A percentile compares a stretch with the other conserved stretches of the same genome.
Conservation (phyloP, 2,888 invertebrate species). For the Vannuccia rotundouncinata region DNA sequence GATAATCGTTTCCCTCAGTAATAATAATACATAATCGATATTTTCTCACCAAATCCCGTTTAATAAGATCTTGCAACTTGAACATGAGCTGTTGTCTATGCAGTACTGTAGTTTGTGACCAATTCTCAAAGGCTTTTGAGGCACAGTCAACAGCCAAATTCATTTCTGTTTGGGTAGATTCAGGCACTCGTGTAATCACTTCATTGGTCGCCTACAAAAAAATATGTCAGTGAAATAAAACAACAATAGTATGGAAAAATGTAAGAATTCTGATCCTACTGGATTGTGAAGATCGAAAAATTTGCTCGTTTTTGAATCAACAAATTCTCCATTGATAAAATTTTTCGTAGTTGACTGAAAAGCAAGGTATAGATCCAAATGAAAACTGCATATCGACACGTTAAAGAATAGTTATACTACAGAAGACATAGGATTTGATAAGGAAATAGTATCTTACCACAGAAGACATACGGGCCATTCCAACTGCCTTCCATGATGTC, state of each 20-base stretch:
- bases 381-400: not conserved
- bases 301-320: constrained; percentile 80
- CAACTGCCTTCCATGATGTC: not conserved
- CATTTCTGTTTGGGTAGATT: constrained; percentile 80
- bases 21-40: constrained; percentile 10
- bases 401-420: no score
- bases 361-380: not conserved
- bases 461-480: not conserved
- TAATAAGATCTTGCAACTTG: constrained; percentile 73
- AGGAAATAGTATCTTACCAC: not conserved
- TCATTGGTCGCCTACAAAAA: constrained; percentile 58
- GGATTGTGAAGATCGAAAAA: constrained; percentile 95
- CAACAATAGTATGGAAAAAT: not conserved
- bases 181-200: constrained; percentile 72
- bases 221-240: not conserved
- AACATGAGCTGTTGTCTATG: constrained; percentile 88
- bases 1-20: constrained; percentile 41
- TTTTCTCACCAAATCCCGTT: constrained; percentile 68
- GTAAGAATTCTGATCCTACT: constrained; percentile 49
- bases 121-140: constrained; percentile 70
- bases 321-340: constrained; percentile 85
- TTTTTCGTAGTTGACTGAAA: constrained; percentile 70
- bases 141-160: constrained; percentile 77
- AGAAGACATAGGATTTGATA: no score
- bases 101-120: constrained; percentile 84